A percentile compares a stretch with the other conserved stretches of the same genome.
phyloP scores from a whole-genome alignment of 2,797 vertebrate genomes.

The Iguana delicatissima region DNA sequence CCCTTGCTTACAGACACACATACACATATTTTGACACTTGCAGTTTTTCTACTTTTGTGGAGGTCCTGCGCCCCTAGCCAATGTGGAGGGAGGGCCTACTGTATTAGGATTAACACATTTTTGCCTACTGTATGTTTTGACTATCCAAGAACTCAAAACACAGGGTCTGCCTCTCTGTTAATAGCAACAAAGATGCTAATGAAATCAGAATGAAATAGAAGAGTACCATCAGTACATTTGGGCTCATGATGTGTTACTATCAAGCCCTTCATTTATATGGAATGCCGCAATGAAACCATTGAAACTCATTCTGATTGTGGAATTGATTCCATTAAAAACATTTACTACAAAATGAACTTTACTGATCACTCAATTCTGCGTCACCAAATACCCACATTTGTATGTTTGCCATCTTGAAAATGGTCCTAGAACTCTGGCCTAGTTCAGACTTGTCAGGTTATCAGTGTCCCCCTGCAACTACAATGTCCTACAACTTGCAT shows the following conservation, averaged over 20 bases:
- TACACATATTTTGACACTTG: no score
- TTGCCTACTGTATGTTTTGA: background rate
- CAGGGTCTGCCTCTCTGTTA: background rate
- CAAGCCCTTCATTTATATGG: background rate
- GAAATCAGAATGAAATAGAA: background rate
- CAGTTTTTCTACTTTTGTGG: no score
- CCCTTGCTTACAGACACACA: no score
- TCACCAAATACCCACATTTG: background rate
- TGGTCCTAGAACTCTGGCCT: background rate
- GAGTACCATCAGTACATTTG: background rate
- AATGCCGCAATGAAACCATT: background rate
- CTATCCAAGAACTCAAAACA: background rate
- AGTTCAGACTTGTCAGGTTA: background rate
- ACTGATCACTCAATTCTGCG: background rate
- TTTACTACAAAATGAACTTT: background rate
- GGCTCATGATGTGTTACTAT: background rate
- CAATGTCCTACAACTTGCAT: background rate
- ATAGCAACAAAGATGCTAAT: background rate
- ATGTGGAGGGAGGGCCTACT: no score
- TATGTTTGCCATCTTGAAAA: background rate
- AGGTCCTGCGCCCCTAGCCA: no score
- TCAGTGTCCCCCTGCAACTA: background rate
- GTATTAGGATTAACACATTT: background rate
- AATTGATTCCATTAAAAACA: background rate
- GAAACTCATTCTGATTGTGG: background rate